Evolutionary conservation across 2,888 invertebrate species (phyloP), one percentile per base, ranked within the genome.

Genomic region (Troides helena): DNA sequence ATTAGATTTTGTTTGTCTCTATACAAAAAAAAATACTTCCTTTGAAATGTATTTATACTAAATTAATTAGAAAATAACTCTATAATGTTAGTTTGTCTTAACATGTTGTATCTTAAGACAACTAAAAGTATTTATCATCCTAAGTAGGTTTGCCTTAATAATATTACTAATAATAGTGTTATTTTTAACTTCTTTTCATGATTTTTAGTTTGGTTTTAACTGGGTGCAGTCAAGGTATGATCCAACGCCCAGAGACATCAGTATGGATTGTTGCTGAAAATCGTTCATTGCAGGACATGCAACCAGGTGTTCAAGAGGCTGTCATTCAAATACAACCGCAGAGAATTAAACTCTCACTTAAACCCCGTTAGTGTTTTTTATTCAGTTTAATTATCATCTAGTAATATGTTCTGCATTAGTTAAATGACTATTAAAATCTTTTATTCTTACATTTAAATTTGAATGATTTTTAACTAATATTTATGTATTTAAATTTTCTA

Each of bases 321-420:
- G 79, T 76, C 39, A 75, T 77, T 14, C 93, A 94, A 4, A 93
- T 95, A 62, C 96, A 96, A 82, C 94, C 96, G 63, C 94, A 93
- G 75, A 96, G 95, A 1, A 96, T 96, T 83, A 92, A 84, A 73
- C 78, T 96, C 0, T 93, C 93, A 67, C 85, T 96, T 50, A 93
- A 95, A 77, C 94, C 94, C 80, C 91, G 95, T 95, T 87, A 86
- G 93, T 85, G 56, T 21, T 7, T 43, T 56, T 23, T 30, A 30
- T 30, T 30, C 25, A 30, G 25, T 17, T 58, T 56, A 56, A 1
- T 46, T 46, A 46, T 12, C 12, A 46, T 46, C 14, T 46, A 12
- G 1, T 46, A 12, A 46, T 30, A 18, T 50, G 1, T 50, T 50
- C 50, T 50, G 12, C 1, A 17, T 18, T 14, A 50, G 18, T 18